Percentiles rank a stretch among this genome's conserved stretches.
phyloP scores from a whole-genome alignment of 2,113 vertebrate genomes.

The Centropus unirufus region DNA sequence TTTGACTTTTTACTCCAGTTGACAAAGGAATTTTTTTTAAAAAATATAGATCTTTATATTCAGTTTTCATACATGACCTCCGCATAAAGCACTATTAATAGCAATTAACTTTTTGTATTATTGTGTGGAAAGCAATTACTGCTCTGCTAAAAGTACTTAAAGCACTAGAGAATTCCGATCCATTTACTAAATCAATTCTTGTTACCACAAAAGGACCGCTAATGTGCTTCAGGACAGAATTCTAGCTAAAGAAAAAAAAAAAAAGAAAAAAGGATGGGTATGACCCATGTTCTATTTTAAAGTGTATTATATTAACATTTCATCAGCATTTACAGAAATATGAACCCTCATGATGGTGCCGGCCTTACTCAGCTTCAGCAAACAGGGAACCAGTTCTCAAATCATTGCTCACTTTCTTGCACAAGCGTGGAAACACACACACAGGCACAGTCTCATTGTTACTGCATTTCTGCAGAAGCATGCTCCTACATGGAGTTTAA shows the following conservation, averaged over 20 bases:
- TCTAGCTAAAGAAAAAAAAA: background rate
- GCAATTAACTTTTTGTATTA: constrained; percentile 58
- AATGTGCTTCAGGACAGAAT: constrained; percentile 28
- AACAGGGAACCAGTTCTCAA: background rate
- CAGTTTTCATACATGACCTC: constrained; percentile 31
- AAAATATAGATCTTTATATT: background rate
- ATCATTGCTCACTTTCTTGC: background rate
- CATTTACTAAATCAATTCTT: constrained; percentile 50
- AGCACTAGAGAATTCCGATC: constrained; percentile 54
- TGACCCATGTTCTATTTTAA: constrained; percentile 36
- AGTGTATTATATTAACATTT: constrained; percentile 59
- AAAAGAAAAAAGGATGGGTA: background rate
- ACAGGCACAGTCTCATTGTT: background rate
- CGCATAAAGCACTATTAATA: constrained; percentile 44
- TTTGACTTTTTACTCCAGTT: background rate
- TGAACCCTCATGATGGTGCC: background rate
- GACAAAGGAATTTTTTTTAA: background rate
- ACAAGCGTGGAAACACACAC: background rate
- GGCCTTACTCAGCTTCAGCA: background rate
- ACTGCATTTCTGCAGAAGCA: background rate
- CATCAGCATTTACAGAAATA: constrained; percentile 49
- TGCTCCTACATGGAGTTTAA: constrained; percentile 3
- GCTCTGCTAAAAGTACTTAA: constrained; percentile 46
- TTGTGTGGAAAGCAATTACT: constrained; percentile 59
- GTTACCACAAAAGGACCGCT: constrained; percentile 51